Evolutionary conservation across 2,113 vertebrate genomes (phyloP).

Genomic region (Pteruthius melanotis): DNA sequence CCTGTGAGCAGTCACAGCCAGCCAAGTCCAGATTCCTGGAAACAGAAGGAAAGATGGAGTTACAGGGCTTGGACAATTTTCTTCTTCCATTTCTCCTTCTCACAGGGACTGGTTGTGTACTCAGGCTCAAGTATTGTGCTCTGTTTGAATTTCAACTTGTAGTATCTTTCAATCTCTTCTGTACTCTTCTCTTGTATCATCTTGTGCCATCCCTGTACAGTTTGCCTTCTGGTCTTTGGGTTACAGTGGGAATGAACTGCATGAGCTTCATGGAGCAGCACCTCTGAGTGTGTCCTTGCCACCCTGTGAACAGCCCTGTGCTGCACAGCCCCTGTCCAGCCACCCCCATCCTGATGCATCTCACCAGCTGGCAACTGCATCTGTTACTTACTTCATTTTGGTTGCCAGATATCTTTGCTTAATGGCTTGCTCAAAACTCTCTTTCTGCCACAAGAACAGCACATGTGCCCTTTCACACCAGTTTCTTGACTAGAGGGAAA

Average conservation of each 20-base stretch:
- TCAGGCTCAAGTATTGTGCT: not conserved
- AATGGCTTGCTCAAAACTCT: not conserved
- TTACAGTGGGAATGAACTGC: not conserved
- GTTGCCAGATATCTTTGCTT: not conserved
- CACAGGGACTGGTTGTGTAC: not conserved
- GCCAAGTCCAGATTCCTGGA: not conserved
- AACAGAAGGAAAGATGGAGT: not conserved
- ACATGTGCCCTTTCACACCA: not conserved
- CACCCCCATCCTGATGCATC: not conserved
- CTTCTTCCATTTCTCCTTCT: not conserved
- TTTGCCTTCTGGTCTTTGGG: not conserved
- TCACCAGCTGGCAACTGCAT: not conserved
- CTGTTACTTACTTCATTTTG: not conserved
- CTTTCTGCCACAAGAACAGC: not conserved
- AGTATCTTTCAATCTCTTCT: not conserved
- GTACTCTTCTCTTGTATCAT: not conserved
- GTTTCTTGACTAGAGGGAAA: not conserved
- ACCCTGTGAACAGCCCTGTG: not conserved
- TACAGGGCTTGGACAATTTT: not conserved
- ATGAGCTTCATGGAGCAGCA: not conserved
- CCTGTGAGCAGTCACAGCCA: not conserved
- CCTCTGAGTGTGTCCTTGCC: not conserved
- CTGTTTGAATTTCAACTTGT: not conserved
- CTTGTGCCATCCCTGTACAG: not conserved
- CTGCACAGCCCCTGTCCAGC: not conserved